Evolutionary conservation across 2,113 vertebrate species (phyloP).

Genomic region (Atractosteus spatula): DNA sequence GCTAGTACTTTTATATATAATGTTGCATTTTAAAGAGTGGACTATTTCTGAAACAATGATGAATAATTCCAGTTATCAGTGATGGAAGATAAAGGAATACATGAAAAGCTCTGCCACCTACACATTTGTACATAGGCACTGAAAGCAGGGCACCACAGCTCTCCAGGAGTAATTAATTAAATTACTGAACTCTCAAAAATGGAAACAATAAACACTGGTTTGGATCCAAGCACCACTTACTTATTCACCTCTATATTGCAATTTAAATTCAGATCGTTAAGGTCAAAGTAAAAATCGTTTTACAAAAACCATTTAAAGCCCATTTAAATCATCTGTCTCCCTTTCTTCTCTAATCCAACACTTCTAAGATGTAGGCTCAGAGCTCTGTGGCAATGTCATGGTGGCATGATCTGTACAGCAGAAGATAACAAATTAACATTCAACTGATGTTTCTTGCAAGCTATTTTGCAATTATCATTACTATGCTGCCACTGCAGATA

Average conservation of each 20-base stretch:
- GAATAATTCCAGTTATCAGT: no score
- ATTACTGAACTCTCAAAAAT: slow-evolving; percentile 9
- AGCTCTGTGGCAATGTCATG: neutral
- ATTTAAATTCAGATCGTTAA: neutral
- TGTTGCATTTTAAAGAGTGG: no score
- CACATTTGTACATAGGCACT: neutral
- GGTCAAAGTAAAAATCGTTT: neutral
- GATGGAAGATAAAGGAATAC: no score
- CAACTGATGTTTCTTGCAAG: slow-evolving; percentile 37
- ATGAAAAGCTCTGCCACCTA: no score
- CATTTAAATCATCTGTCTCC: neutral
- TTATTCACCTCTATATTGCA: neutral
- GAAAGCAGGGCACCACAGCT: neutral
- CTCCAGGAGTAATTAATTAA: slow-evolving; percentile 16
- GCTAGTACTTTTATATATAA: no score
- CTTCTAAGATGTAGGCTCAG: neutral
- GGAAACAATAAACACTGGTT: slow-evolving; percentile 4
- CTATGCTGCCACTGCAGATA: slow-evolving; percentile 46
- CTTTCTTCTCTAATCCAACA: neutral
- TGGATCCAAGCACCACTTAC: neutral
- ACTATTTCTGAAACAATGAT: no score
- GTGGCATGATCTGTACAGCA: slow-evolving; percentile 5
- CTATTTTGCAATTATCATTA: slow-evolving; percentile 55
- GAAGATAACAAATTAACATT: slow-evolving; percentile 58
- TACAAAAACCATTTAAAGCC: slow-evolving; percentile 23